These are phyloP conservation scores for Hippoglossus stenolepis DNA, from an alignment of 2,113 vertebrate genomes.

Conservation along the genomic window DNA sequence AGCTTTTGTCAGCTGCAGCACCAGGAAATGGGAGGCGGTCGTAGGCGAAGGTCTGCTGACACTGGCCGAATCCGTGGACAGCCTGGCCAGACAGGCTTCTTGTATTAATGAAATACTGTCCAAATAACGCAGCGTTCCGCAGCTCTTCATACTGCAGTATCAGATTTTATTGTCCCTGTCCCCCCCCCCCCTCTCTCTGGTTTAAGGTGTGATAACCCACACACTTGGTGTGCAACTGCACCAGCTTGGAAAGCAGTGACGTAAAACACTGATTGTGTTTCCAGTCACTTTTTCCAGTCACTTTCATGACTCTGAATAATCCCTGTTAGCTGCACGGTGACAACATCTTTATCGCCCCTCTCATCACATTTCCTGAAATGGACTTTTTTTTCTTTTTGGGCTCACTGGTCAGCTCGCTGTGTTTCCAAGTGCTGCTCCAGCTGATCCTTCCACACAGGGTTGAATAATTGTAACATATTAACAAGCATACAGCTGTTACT, in stretches of 20 bases:
- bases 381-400: background rate
- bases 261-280: slow-evolving; percentile 6
- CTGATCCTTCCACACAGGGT: no score
- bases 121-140: slow-evolving; percentile 10
- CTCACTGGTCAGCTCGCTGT: background rate
- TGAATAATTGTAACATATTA: no score
- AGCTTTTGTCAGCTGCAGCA: slow-evolving; percentile 49
- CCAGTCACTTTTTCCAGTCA: slow-evolving; percentile 39
- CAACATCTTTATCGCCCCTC: slow-evolving; percentile 33
- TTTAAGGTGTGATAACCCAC: slow-evolving; percentile 8
- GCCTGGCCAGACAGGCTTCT: slow-evolving; percentile 17
- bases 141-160: slow-evolving; percentile 4
- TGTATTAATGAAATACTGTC: slow-evolving; percentile 27
- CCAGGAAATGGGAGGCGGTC: slow-evolving; percentile 66
- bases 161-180: background rate
- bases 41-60: slow-evolving; percentile 55
- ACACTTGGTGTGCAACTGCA: background rate
- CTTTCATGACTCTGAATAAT: slow-evolving; percentile 40
- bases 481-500: no score
- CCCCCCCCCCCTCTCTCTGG: background rate
- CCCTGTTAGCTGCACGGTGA: slow-evolving; percentile 9
- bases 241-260: slow-evolving; percentile 1
- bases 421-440: no score
- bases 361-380: slow-evolving; percentile 32
- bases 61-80: slow-evolving; percentile 23